Base-by-base conservation (phyloP, 1,140 invertebrate genomes). In the Drosophila pachea region DNA sequence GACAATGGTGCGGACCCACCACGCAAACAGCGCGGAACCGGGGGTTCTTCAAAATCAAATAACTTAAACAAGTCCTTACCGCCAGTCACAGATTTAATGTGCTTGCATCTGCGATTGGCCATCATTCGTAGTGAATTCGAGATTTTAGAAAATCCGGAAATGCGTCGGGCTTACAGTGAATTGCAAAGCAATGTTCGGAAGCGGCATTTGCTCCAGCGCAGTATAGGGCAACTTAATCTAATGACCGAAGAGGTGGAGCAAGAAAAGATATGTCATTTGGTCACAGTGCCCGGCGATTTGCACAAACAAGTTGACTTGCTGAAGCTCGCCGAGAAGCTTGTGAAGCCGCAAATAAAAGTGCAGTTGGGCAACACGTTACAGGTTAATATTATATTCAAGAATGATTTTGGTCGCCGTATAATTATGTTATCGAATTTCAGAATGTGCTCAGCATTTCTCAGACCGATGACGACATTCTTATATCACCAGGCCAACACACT, bases 41-140 rank as follows among this genome's bases (percentile, higher is more conserved):
- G 47, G n/a, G 47, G 64, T 7, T 56, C 38, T 14, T 40, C 49
- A 2, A 62, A 70, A 35, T 42, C 12, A 9, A 63, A 42, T 54
- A 74, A 76, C 11, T 36, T 89, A 7, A 73, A 88, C 42, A 74
- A 76, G 89, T 50, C 89, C 67, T 40, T 90, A 71, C 33, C 71
- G 14, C 81, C 81, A 0, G 76, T 90, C 86, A 50, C 90, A 83
- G 84, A 90, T 56, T 71, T 93, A 6, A 90, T 93, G 87, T 90
- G 91, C 50, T 82, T 92, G 4, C 92, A 93, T 69, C 88, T 93
- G 32, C 87, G 92, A 14, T 70, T 93, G 59, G 90, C 91, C 43
- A 90, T 93, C 82, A 93, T 93, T 35, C 91, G 91, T 63, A 90
- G 89, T n/a, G 92, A 93, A 68, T 90, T 93, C 68, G 92, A 92